Evolutionary conservation across 1,140 invertebrate genomes (phyloP), one percentile per base, ranked within the genome.

Genomic region (Popillia japonica): DNA sequence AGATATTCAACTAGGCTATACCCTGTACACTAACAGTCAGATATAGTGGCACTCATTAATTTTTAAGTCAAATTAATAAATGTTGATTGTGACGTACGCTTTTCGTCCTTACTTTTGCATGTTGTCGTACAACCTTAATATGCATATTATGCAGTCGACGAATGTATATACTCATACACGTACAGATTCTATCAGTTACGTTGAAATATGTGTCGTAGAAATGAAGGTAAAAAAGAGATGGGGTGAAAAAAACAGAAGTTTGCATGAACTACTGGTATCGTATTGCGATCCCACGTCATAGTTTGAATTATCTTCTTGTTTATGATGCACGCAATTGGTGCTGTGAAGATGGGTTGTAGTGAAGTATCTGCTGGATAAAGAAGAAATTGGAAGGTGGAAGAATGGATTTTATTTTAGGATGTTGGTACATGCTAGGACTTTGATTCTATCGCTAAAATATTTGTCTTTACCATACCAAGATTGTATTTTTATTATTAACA

Each of bases 131-230:
- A 34, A 34, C 61, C 22, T 27, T 68, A 68, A 68, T 68, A 68
- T 68, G 61, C 61, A 68, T 23, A 68, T 68, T 68, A 68, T 68
- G 61, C 61, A 27, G 61, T 0, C 20, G 20, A 22, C 61, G 61
- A 22, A 68, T 34, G 61, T 48, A 7, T 17, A 17, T 34, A 68
- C 22, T 27, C 27, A 80, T 80, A 75, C 77, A 34, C 79, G 77
- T 76, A 78, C 83, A 82, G 84, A 85, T 85, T 84, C 82, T 84
- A 85, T 85, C 84, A 81, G 81, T 80, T 75, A 72, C 76, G 80
- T 77, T 82, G 79, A 84, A 81, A 83, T 85, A 84, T 83, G 81
- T 76, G 14, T 34, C 40, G 79, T 77, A 64, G 79, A 77, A 78
- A 79, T 74, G 61, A 68, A 68, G 27, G 20, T 10, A 34, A 34